These are phyloP conservation scores for Ormyrus rosae DNA, from an alignment of 2,888 invertebrate genomes.

Conservation along the genomic window DNA sequence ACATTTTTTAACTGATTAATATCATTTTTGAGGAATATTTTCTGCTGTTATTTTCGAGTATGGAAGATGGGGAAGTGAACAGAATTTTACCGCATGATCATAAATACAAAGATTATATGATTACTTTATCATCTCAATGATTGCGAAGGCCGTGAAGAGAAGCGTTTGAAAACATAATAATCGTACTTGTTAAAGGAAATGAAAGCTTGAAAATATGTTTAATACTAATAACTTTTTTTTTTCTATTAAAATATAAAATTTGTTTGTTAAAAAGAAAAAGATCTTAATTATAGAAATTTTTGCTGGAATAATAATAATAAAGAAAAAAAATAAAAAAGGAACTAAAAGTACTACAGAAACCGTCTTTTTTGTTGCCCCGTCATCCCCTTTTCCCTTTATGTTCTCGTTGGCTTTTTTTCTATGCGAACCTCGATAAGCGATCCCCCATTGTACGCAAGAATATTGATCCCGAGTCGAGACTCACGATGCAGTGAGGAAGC, in stretches of 20 bases:
- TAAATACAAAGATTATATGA: no score
- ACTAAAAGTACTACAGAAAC: neutral
- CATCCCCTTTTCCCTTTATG: constrained; percentile 49
- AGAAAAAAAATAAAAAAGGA: constrained; percentile 19
- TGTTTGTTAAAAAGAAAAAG: neutral
- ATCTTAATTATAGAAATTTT: constrained; percentile 16
- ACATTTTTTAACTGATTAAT: no score
- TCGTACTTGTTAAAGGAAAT: no score
- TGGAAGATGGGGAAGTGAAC: no score
- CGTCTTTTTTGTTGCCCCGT: constrained; percentile 47
- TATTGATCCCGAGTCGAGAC: constrained; percentile 61
- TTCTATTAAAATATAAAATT: no score
- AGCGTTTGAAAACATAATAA: neutral
- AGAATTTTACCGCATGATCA: no score
- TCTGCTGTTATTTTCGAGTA: no score
- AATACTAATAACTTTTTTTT: no score
- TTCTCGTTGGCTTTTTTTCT: constrained; percentile 40
- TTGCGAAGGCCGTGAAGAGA: neutral
- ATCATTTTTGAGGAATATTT: no score
- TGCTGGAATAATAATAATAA: constrained; percentile 2
- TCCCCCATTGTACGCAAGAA: constrained; percentile 62
- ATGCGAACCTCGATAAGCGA: constrained; percentile 61
- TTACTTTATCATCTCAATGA: neutral
- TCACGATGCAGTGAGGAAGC: constrained; percentile 54
- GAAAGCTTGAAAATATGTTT: no score